These are phyloP conservation scores for Malurus melanocephalus DNA, from an alignment of 2,113 vertebrate genomes.

Conservation along the genomic window DNA sequence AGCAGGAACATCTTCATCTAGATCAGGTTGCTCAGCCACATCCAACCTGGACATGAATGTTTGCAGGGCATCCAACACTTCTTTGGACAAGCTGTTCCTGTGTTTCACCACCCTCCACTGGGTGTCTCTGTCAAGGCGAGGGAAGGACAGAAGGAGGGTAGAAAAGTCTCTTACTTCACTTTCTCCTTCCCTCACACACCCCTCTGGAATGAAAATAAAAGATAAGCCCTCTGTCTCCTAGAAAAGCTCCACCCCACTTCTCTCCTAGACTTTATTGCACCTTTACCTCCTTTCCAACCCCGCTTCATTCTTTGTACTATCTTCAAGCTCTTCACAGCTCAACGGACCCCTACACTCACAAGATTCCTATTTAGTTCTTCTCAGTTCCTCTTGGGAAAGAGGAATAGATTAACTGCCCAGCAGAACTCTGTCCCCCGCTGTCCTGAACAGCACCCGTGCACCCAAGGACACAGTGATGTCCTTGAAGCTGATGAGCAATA, in stretches of 20 bases:
- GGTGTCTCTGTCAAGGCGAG: background rate
- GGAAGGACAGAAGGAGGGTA: background rate
- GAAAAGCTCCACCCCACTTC: background rate
- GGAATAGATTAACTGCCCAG: background rate
- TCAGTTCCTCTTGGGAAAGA: background rate
- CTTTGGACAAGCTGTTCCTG: background rate
- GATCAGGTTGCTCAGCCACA: background rate
- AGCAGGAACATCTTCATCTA: background rate
- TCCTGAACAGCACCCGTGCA: fast-evolving
- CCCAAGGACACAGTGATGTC: background rate
- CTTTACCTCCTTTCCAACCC: background rate
- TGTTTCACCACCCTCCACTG: background rate
- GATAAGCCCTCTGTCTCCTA: background rate
- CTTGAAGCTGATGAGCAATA: background rate
- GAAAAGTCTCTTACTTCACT: background rate
- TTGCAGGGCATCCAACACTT: background rate
- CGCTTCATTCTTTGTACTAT: background rate
- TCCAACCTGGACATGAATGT: background rate
- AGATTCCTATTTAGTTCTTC: background rate
- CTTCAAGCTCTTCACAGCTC: background rate
- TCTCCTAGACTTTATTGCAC: background rate
- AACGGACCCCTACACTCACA: background rate
- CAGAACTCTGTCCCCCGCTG: background rate
- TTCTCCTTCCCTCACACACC: background rate
- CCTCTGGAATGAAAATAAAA: background rate